These are phyloP conservation scores for Drosophila albomicans DNA, from an alignment of 1,140 invertebrate species.

Conservation along the genomic window DNA sequence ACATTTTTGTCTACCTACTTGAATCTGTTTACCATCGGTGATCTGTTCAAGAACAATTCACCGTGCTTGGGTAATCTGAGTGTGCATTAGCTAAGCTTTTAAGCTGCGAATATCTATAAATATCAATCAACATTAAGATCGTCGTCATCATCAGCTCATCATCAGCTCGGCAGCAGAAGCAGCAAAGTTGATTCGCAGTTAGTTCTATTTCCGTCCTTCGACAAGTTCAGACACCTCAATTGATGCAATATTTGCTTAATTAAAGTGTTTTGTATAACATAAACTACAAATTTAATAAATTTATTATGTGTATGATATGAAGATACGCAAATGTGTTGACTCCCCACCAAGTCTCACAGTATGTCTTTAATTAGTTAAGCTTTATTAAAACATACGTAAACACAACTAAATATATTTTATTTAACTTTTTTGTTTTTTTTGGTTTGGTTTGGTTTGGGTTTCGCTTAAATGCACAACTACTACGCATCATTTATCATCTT, in stretches of 20 bases:
- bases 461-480: constrained; percentile 68
- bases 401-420: constrained; percentile 57
- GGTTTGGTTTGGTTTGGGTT: constrained; percentile 19
- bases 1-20: constrained; percentile 81
- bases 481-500: constrained; percentile 79
- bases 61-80: constrained; percentile 71
- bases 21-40: constrained; percentile 71
- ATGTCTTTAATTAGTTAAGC: constrained; percentile 78
- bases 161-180: constrained; percentile 18
- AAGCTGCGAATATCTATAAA: constrained; percentile 3
- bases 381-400: constrained; percentile 78
- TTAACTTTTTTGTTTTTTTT: constrained; percentile 24
- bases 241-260: constrained; percentile 64
- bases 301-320: constrained; percentile 66
- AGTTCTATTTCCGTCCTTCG: constrained; percentile 58
- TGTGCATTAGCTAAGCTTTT: constrained; percentile 44
- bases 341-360: constrained; percentile 6
- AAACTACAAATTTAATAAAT: constrained; percentile 77
- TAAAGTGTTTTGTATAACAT: constrained; percentile 72
- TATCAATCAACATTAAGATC: neutral
- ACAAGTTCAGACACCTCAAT: constrained; percentile 62
- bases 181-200: constrained; percentile 16
- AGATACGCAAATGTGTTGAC: constrained; percentile 49
- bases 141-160: constrained; percentile 2
- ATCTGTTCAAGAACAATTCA: constrained; percentile 76